phyloP scores from a whole-genome alignment of 64 coral and sea anemone species.

The Montipora cactus region DNA sequence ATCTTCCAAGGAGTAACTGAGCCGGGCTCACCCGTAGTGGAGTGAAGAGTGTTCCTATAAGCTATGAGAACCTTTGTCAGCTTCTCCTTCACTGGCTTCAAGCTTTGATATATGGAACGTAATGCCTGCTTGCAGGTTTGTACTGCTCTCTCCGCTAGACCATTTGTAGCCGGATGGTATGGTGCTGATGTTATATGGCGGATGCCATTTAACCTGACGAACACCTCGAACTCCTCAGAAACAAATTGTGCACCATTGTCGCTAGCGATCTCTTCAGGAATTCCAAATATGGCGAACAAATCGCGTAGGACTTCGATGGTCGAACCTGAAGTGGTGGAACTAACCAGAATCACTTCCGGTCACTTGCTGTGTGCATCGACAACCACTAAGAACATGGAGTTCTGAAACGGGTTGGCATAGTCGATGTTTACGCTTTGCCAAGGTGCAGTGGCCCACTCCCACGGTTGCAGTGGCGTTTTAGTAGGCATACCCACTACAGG shows the following conservation, averaged over 20 bases:
- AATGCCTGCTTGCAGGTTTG: slow-evolving; percentile 56
- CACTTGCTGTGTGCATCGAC: slow-evolving; percentile 68
- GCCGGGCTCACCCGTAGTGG: slow-evolving; percentile 75
- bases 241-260: slow-evolving; percentile 48
- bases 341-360: slow-evolving; percentile 54
- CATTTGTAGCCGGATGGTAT: slow-evolving; percentile 60
- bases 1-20: slow-evolving; percentile 56
- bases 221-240: slow-evolving; percentile 40
- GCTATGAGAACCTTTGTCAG: slow-evolving; percentile 81
- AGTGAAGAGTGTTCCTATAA: slow-evolving; percentile 72
- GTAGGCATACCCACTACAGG: slow-evolving; percentile 16
- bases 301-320: slow-evolving; percentile 75
- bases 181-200: slow-evolving; percentile 60
- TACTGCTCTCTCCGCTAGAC: slow-evolving; percentile 36
- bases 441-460: slow-evolving; percentile 22
- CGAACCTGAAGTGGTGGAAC: slow-evolving; percentile 43
- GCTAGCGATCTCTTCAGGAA: slow-evolving; percentile 57
- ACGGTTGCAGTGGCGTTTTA: slow-evolving; percentile 33
- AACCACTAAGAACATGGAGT: slow-evolving; percentile 27
- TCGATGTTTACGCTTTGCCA: slow-evolving; percentile 61
- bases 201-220: slow-evolving; percentile 54
- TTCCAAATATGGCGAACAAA: slow-evolving; percentile 68
- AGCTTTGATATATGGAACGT: slow-evolving; percentile 11
- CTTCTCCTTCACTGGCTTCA: slow-evolving; percentile 49
- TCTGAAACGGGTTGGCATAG: slow-evolving; percentile 12